Percentiles rank a stretch among this genome's conserved stretches.
These are phyloP conservation scores for Phoxinus phoxinus DNA, from an alignment of 2,113 vertebrate species.

Conservation along the genomic window DNA sequence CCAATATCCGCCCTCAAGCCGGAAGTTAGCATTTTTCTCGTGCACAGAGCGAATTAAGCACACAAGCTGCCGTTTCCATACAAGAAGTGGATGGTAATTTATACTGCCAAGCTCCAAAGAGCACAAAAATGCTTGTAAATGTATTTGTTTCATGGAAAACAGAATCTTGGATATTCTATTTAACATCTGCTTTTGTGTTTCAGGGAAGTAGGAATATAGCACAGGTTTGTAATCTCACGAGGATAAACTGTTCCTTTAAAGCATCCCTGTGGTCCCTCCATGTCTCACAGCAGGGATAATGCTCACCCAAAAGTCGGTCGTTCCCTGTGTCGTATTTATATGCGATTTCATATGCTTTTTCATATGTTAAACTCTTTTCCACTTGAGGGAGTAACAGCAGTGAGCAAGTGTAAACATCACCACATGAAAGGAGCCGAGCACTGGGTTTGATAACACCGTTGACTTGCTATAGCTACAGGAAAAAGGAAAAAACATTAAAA, in stretches of 20 bases:
- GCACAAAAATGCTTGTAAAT: not conserved
- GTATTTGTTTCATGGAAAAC: too few species aligned
- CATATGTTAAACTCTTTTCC: conserved; percentile 61
- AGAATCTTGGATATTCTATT: too few species aligned
- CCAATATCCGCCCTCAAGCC: too few species aligned
- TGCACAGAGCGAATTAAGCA: too few species aligned
- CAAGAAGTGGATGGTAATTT: too few species aligned
- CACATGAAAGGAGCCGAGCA: conserved; percentile 64
- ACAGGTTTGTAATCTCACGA: not conserved
- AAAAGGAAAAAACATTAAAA: conserved; percentile 61
- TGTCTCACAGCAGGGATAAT: not conserved
- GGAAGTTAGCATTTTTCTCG: too few species aligned
- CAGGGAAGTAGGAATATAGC: not conserved
- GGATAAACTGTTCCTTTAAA: not conserved
- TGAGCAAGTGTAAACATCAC: conserved; percentile 59
- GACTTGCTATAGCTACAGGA: conserved; percentile 58
- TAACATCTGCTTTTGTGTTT: not conserved
- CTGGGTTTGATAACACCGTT: conserved; percentile 54
- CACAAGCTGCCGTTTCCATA: too few species aligned
- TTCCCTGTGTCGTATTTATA: conserved; percentile 57
- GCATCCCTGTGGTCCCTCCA: not conserved
- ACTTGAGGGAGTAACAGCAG: conserved; percentile 59
- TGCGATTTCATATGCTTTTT: conserved; percentile 45
- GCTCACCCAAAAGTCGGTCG: conserved; percentile 1
- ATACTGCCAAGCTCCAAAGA: too few species aligned